Evolutionary conservation across 1,140 invertebrate species (phyloP).

Genomic region (Drosophila albomicans): DNA sequence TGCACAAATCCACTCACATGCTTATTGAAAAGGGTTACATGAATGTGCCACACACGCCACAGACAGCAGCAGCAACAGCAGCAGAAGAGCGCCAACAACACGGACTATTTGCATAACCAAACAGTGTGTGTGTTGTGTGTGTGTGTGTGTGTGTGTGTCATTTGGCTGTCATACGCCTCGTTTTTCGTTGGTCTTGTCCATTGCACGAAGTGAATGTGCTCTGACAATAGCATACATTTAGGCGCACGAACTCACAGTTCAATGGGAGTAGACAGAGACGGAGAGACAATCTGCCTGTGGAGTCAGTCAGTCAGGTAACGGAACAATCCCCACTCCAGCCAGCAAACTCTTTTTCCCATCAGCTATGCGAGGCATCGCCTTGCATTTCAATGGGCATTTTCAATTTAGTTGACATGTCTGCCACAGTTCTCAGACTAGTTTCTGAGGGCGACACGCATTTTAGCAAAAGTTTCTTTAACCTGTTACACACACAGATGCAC

Average conservation of each 20-base stretch:
- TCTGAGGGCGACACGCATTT: slow-evolving; percentile 38
- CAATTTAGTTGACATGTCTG: slow-evolving; percentile 51
- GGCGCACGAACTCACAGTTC: slow-evolving; percentile 39
- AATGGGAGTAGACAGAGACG: neutral
- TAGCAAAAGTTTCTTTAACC: slow-evolving; percentile 26
- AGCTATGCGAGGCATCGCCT: slow-evolving; percentile 15
- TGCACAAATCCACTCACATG: slow-evolving; percentile 27
- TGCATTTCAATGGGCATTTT: slow-evolving; percentile 55
- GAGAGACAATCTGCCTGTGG: slow-evolving; percentile 32
- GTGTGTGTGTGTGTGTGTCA: slow-evolving; percentile 25
- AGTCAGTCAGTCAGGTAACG: slow-evolving; percentile 32
- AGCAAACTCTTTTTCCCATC: slow-evolving; percentile 20
- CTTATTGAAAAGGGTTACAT: slow-evolving; percentile 72
- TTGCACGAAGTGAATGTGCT: slow-evolving; percentile 75
- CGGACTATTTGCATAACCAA: slow-evolving; percentile 38
- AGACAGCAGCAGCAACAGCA: slow-evolving; percentile 26
- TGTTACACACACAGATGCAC: neutral
- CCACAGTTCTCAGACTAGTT: slow-evolving; percentile 35
- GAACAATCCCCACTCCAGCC: slow-evolving; percentile 9
- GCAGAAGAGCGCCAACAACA: slow-evolving; percentile 1
- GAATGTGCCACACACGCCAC: slow-evolving; percentile 66
- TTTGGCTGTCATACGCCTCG: slow-evolving; percentile 46
- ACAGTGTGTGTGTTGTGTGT: slow-evolving; percentile 1
- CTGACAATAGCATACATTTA: slow-evolving; percentile 70
- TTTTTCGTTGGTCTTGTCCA: slow-evolving; percentile 58